Base-by-base conservation (phyloP, 2,797 vertebrate species). In the Spheniscus humboldti region DNA sequence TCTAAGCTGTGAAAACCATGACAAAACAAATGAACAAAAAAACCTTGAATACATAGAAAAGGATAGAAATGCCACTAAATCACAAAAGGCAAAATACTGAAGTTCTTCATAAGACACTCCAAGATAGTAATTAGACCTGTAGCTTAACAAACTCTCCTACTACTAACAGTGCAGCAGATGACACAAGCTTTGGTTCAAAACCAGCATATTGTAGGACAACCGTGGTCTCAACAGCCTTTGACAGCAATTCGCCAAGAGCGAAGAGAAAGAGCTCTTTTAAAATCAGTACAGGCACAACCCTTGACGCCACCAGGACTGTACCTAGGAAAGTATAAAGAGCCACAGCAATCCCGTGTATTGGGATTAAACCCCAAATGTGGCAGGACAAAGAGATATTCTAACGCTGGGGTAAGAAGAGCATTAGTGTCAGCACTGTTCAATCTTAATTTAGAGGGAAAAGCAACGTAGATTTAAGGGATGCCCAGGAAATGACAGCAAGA, bases 221-320 rank as follows among this genome's bases (percentile, higher is more conserved):
- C 0, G 0, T 30, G 30, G 39, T 24, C 22, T 62, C 72, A 75
- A 64, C 15, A 88, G 48, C 18, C 10, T 89, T 77, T 76, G 5
- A 39, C 30, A 64, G 27, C 45, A 76, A 43, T 37, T 71, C 31
- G 35, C 18, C 5, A 9, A 0, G 3, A 64, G 6, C 1, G 0
- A 35, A 55, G 37, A 47, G 31, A 90, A 90, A 74, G 8, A 72
- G 2, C 6, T 37, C 23, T 20, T 56, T 63, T 50, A 37, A 92
- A 74, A 53, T 57, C 52, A 74, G 17, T n/a, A 68, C 7, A 77
- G 24, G 17, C 13, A 59, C 33, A 86, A n/a, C 2, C 13, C 35
- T 37, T 72, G 39, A 63, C 31, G 25, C 30, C 63, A 76, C 24
- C 6, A 89, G 55, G n/a, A 39, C 30, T n/a, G 8, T 5, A 18